Evolutionary conservation across 2,888 invertebrate species (phyloP).

Genomic region (Aradus depressus): DNA sequence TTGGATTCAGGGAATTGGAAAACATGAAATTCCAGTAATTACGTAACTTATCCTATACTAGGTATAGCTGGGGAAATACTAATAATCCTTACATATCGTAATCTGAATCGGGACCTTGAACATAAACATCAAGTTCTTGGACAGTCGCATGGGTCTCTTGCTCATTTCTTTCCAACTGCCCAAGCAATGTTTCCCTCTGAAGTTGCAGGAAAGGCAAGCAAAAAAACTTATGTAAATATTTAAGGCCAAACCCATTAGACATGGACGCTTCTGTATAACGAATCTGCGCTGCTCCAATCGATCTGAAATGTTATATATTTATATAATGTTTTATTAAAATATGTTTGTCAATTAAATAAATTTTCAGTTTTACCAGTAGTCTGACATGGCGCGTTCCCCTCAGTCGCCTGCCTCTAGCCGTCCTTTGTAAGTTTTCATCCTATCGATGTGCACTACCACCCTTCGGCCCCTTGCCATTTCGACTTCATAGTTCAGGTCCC

Average conservation of each 20-base stretch:
- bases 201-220: conserved; percentile 86
- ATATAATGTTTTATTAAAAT: conserved; percentile 8
- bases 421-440: too few species aligned
- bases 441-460: too few species aligned
- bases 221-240: conserved; percentile 86
- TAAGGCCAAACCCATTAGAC: conserved; percentile 90
- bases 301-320: conserved; percentile 22
- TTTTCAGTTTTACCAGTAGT: background rate
- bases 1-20: too few species aligned
- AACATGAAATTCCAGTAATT: too few species aligned
- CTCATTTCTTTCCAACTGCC: conserved; percentile 74
- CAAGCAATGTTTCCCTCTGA: conserved; percentile 70
- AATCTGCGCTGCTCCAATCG: conserved; percentile 48
- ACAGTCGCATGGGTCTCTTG: conserved; percentile 66
- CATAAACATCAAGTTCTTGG: conserved; percentile 62
- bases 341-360: too few species aligned
- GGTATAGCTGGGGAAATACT: too few species aligned
- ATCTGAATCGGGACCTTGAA: conserved; percentile 59
- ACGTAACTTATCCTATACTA: too few species aligned
- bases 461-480: too few species aligned
- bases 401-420: too few species aligned
- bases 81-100: conserved; percentile 50
- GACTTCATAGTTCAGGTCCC: too few species aligned
- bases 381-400: background rate
- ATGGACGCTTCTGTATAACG: conserved; percentile 87